These are phyloP conservation scores for Melipona beecheii DNA, from an alignment of 2,888 invertebrate species.

Conservation along the genomic window DNA sequence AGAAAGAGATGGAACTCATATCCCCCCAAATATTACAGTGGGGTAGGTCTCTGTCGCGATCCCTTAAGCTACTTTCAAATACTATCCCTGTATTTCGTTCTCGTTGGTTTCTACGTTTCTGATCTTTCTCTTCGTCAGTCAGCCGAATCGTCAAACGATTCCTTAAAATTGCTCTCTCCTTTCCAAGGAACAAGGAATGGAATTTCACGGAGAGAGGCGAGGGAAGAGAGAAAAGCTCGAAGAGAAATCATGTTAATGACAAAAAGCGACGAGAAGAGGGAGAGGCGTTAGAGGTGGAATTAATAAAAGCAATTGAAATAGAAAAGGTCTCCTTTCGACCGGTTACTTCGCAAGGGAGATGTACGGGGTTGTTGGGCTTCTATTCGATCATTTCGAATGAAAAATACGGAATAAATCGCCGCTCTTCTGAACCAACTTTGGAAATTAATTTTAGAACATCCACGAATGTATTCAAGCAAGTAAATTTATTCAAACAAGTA, in stretches of 20 bases:
- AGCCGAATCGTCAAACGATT: slow-evolving; percentile 25
- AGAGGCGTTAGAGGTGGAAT: neutral
- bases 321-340: neutral
- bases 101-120: slow-evolving; percentile 6
- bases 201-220: slow-evolving; percentile 5
- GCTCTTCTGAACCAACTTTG: no score
- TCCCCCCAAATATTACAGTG: slow-evolving; percentile 30
- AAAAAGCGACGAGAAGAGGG: neutral
- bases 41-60: slow-evolving; percentile 10
- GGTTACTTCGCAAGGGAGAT: no score
- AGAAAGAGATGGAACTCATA: slow-evolving; percentile 26
- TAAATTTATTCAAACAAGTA: no score
- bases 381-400: neutral
- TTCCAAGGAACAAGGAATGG: neutral
- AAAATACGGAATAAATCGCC: no score
- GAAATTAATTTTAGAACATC: no score
- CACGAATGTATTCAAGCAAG: no score
- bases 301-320: neutral
- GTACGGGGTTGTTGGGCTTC: neutral
- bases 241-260: slow-evolving; percentile 12
- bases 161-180: slow-evolving; percentile 23
- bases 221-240: neutral
- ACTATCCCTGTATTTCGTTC: neutral
- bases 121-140: neutral
- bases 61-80: slow-evolving; percentile 1